Evolutionary conservation across 2,888 invertebrate genomes (phyloP), one percentile per base, ranked within the genome.

Genomic region (Drosophila histrio): DNA sequence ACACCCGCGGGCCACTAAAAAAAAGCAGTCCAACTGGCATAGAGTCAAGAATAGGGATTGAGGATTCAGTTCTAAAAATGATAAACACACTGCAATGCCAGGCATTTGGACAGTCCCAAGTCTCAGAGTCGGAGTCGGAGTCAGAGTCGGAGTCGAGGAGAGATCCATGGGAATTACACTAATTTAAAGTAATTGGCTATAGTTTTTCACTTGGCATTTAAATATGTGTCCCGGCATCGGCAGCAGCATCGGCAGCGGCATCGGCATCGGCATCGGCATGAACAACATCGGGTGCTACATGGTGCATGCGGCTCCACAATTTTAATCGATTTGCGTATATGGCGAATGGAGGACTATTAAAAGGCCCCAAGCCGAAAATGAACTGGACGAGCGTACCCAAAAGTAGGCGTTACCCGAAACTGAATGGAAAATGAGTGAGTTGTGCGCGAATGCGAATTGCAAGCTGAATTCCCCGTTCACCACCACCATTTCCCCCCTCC

Each of bases 311-410:
- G 56, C 76, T 72, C 59, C 62, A 67, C 88, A 91, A 90, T 90
- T 91, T 91, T 91, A 91, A 91, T 91, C 91, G 91, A 91, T 91
- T 91, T 91, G 87, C 89, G 90, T 91, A 90, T 89, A 84, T 77
- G 80, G 75, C 66, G 69, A 87, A 82, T 78, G 78, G 75, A 71
- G 73, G 80, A 81, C 87, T 85, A 83, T 87, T 85, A 85, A 87
- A 87, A 80, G 68, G 72, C 62, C 72, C 56, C 73, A 77, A 82
- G 79, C 89, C 78, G 77, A 87, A 87, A 89, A 82, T 86, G 89
- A 87, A 83, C 82, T 68, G 62, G 58, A 71, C 57, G 68, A 81
- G 86, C 76, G 65, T 86, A 89, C 82, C 87, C 89, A 88, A 89
- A 89, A 90, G 89, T 84, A 89, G 90, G 90, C 90, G 90, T 90